phyloP scores from a whole-genome alignment of 2,888 invertebrate genomes.

The Scotopteryx bipunctaria region DNA sequence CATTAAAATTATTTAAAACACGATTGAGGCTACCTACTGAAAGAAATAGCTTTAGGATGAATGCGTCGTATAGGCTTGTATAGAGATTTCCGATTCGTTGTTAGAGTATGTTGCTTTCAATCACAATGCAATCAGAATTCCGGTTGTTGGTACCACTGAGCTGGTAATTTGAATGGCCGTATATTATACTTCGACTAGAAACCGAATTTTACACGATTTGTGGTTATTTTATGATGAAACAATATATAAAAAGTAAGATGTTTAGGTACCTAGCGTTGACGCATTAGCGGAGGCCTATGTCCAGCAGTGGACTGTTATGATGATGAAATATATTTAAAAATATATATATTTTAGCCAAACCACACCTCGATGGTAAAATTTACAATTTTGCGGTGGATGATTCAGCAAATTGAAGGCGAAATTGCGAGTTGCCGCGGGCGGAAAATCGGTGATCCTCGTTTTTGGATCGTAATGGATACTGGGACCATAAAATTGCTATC shows the following conservation, averaged over 20 bases:
- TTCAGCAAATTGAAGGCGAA: conserved; percentile 29
- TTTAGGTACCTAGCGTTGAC: too few species aligned
- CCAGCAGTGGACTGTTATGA: too few species aligned
- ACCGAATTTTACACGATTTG: too few species aligned
- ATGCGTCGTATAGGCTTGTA: neutral
- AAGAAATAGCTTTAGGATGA: too few species aligned
- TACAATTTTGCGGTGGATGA: conserved; percentile 35
- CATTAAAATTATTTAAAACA: too few species aligned
- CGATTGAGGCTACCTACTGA: too few species aligned
- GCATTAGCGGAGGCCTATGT: too few species aligned
- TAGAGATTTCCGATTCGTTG: neutral
- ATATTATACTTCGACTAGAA: neutral
- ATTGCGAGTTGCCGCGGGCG: conserved; percentile 26
- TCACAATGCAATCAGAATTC: neutral
- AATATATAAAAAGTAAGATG: too few species aligned
- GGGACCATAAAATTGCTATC: neutral
- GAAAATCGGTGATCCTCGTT: conserved; percentile 8
- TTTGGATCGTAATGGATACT: conserved; percentile 9
- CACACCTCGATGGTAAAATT: conserved; percentile 13
- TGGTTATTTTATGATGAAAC: too few species aligned
- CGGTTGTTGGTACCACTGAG: neutral
- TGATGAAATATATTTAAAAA: neutral
- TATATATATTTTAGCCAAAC: conserved; percentile 4
- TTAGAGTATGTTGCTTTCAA: conserved; percentile 1
- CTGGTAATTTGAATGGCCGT: neutral